phyloP scores from a whole-genome alignment of 2,888 invertebrate species.

The Bugulina stolonifera region DNA sequence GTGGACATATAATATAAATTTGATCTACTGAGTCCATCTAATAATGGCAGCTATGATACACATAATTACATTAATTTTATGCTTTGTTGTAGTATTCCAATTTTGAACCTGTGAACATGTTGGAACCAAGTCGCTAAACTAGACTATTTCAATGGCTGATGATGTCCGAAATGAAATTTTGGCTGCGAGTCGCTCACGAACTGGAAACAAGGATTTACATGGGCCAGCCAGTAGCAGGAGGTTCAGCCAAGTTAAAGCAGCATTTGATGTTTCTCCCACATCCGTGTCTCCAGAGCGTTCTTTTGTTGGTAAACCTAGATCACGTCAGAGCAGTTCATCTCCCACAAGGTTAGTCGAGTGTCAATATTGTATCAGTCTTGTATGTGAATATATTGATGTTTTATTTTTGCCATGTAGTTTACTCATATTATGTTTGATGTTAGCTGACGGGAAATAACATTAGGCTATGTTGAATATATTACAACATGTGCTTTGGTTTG shows the following conservation, averaged over 20 bases:
- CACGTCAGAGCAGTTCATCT: neutral
- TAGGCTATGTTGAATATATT: too few species aligned
- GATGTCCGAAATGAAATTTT: constrained; percentile 24
- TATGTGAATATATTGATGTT: neutral
- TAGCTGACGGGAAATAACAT: too few species aligned
- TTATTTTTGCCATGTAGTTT: neutral
- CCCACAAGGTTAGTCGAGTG: constrained; percentile 2
- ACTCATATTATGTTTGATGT: neutral
- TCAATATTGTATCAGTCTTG: too few species aligned
- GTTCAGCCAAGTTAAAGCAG: constrained; percentile 17
- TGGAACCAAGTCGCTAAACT: too few species aligned
- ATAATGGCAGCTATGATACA: too few species aligned
- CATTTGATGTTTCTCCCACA: constrained; percentile 17
- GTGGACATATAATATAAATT: too few species aligned
- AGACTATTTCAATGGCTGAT: constrained; percentile 4
- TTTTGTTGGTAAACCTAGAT: neutral
- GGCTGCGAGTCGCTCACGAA: constrained; percentile 14
- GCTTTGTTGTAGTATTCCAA: too few species aligned
- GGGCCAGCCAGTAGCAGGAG: neutral
- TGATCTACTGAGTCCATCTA: too few species aligned
- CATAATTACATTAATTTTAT: too few species aligned
- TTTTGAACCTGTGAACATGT: too few species aligned
- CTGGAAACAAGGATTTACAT: neutral
- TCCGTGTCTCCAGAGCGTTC: neutral
- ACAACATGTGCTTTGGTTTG: too few species aligned